Base-by-base conservation (phyloP, 2,113 vertebrate species). In the Pipra filicauda region DNA sequence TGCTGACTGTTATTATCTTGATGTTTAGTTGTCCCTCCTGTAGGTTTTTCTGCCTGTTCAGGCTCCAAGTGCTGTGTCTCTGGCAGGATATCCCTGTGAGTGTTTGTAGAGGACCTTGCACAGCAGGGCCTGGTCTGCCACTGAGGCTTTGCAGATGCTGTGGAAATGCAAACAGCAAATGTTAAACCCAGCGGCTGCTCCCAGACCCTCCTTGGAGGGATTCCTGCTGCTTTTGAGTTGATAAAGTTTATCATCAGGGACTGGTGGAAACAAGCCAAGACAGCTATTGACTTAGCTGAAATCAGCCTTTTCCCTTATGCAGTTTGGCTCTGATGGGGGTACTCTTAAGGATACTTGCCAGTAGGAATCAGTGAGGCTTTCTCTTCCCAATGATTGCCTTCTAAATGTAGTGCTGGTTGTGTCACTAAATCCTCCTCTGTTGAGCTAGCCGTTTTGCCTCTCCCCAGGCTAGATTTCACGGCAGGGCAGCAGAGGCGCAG, bases 141-240 rank as follows among this genome's bases (percentile, higher is more conserved):
- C 71, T 52, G n/a, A 58, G 41, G 48, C 41, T 82, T 91, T 76
- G 39, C 62, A 93, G 64, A 46, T 86, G 67, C 67, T 89, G 41
- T 81, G 51, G 41, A 84, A 95, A 62, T 54, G 20, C 41, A 41
- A 88, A 91, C 15, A 79, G 22, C 69, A 83, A 65, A 91, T 61
- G 17, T 69, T 93, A 88, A 79, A 82, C n/a, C 4, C 41, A 35
- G 35, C 3, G 5, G 46, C 51, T 80, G 58, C 31, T 72, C 27
- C 10, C 5, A 65, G 37, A 35, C 30, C 6, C 22, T 85, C 24
- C 20, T 35, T 20, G 10, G 0, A 39, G 39, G 0, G 11, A 27
- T 44, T 81, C 28, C 31, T 39, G 19, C 67, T 52, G 31, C 9
- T 2, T 46, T 44, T 46, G 39, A 52, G 13, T 84, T 87, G 39